Conservation (phyloP, 2,113 vertebrate species). For the Micromys minutus region DNA sequence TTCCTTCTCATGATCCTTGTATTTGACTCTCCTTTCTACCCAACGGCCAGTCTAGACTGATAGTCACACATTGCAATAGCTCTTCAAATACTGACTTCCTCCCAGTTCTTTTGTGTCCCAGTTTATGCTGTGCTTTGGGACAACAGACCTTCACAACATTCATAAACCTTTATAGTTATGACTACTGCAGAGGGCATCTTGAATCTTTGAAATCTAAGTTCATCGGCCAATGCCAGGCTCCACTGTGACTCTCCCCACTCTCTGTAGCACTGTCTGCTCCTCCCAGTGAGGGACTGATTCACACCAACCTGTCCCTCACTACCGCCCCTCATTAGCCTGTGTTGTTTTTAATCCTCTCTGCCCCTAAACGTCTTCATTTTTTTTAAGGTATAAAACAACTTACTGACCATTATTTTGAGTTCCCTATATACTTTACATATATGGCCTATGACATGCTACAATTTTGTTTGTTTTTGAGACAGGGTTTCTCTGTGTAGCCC, state of each 20-base stretch:
- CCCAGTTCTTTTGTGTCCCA: neutral
- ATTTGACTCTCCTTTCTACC: neutral
- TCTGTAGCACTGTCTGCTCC: neutral
- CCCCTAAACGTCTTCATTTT: neutral
- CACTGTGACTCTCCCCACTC: neutral
- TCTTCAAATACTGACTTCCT: neutral
- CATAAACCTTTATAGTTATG: neutral
- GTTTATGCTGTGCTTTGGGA: neutral
- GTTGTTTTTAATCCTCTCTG: neutral
- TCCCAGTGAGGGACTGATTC: neutral
- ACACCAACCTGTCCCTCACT: neutral
- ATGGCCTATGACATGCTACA: neutral
- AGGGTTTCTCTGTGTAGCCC: neutral
- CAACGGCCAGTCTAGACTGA: neutral
- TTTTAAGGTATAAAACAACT: neutral
- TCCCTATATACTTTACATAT: neutral
- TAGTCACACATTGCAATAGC: neutral
- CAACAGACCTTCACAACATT: neutral
- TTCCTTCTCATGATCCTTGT: neutral
- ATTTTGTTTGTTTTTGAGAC: neutral
- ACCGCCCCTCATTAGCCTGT: neutral
- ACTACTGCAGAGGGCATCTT: neutral
- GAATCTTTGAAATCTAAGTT: neutral
- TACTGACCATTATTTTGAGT: neutral
- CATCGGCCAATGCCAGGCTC: neutral